These are phyloP conservation scores for Perizoma flavofasciatum DNA, from an alignment of 2,888 invertebrate genomes.

Conservation along the genomic window DNA sequence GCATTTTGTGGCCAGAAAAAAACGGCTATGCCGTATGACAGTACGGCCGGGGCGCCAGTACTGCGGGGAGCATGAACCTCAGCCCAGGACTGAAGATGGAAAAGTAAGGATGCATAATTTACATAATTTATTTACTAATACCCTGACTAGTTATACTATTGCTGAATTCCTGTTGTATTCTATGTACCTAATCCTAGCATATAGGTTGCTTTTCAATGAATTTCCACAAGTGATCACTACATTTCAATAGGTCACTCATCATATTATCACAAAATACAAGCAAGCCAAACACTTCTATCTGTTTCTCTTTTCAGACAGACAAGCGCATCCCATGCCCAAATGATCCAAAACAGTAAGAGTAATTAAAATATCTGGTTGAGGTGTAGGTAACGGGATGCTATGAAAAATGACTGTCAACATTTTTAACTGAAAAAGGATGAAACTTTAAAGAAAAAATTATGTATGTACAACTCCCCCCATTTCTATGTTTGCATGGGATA, in stretches of 20 bases:
- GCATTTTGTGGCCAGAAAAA: constrained; percentile 87
- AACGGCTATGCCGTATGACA: constrained; percentile 90
- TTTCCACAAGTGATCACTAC: too few relatives aligned
- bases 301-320: constrained; percentile 58
- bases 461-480: too few relatives aligned
- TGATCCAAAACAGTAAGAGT: constrained; percentile 87
- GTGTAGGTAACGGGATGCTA: too few relatives aligned
- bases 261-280: too few relatives aligned
- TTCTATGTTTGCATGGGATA: too few relatives aligned
- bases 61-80: constrained; percentile 88
- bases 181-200: too few relatives aligned
- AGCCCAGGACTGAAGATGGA: constrained; percentile 51
- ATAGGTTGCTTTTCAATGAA: too few relatives aligned
- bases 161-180: neutral
- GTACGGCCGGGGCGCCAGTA: constrained; percentile 86
- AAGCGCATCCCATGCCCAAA: constrained; percentile 88
- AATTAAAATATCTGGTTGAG: neutral
- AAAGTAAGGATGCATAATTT: constrained; percentile 44
- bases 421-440: too few relatives aligned
- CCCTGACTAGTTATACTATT: neutral
- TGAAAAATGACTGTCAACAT: too few relatives aligned
- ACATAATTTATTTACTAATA: too few relatives aligned
- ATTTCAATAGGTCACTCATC: too few relatives aligned
- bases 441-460: too few relatives aligned
- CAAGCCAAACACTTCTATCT: neutral